These are phyloP conservation scores for Paramuricea clavata DNA, from an alignment of 92 coral and sea anemone genomes.

Conservation along the genomic window DNA sequence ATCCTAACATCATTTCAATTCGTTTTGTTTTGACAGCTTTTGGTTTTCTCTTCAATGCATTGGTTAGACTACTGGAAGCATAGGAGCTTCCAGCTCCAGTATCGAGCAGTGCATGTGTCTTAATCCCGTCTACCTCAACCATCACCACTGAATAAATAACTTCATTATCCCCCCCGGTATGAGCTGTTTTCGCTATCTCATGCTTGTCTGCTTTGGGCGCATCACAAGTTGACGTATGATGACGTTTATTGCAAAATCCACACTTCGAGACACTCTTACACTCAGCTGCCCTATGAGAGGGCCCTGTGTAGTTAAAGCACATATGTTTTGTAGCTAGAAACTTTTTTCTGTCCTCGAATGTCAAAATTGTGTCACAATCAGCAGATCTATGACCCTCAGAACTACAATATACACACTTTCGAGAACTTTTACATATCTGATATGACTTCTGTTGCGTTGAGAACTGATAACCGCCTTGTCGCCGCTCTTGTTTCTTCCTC, in stretches of 20 bases:
- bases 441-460: constrained; percentile 26
- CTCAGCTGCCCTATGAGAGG: constrained; percentile 26
- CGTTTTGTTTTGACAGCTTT: constrained; percentile 25
- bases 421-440: constrained; percentile 15
- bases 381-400: constrained; percentile 51
- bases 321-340: constrained; percentile 47
- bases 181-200: constrained; percentile 20
- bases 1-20: constrained; percentile 14
- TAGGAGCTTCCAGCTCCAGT: constrained; percentile 72
- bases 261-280: constrained; percentile 42
- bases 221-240: neutral
- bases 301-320: constrained; percentile 57
- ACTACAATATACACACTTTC: constrained; percentile 43
- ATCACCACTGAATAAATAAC: constrained; percentile 55
- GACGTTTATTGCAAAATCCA: neutral
- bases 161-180: constrained; percentile 33
- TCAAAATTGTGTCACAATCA: constrained; percentile 49
- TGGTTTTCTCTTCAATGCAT: constrained; percentile 51
- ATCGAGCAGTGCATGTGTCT: constrained; percentile 60
- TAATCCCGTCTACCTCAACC: constrained; percentile 59
- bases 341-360: constrained; percentile 49
- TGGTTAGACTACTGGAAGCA: constrained; percentile 54
- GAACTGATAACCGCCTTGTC: constrained; percentile 17
- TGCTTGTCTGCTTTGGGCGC: too few relatives aligned
- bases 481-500: constrained; percentile 18